Evolutionary conservation across 2,113 vertebrate species (phyloP).

Genomic region (Galeopterus variegatus): DNA sequence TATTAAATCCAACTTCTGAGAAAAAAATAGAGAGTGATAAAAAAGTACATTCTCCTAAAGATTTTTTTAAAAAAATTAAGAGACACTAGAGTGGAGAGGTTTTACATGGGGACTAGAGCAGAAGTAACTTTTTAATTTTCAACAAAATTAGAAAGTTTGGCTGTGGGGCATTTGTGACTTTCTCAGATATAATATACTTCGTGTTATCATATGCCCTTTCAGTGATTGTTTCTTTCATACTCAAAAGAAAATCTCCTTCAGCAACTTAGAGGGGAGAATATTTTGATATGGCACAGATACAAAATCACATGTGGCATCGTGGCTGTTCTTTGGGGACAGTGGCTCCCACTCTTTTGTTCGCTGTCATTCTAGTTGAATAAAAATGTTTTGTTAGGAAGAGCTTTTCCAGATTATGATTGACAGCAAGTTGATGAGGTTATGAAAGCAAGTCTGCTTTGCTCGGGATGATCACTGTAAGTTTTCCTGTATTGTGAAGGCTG

Average conservation of each 20-base stretch:
- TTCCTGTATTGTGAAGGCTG: not conserved
- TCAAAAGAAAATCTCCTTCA: not conserved
- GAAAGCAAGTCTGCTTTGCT: not conserved
- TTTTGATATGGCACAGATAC: not conserved
- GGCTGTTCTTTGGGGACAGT: not conserved
- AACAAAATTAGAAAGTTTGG: conserved; percentile 50
- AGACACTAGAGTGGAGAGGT: not conserved
- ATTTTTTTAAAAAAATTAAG: conserved; percentile 29
- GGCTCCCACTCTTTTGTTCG: not conserved
- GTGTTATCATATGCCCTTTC: not conserved
- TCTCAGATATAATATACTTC: conserved; percentile 14
- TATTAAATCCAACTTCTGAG: not conserved
- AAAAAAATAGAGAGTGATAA: not conserved
- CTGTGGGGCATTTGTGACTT: not conserved
- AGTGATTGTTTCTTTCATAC: not conserved
- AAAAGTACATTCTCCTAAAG: not conserved
- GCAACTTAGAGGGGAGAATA: not conserved
- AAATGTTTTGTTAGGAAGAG: not conserved
- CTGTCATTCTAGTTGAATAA: not conserved
- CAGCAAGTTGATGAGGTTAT: not conserved
- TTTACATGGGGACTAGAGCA: not conserved
- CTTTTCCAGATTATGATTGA: not conserved
- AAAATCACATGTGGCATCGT: not conserved
- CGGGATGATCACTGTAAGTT: not conserved
- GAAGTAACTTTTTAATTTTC: conserved; percentile 21